Evolutionary conservation across 2,797 vertebrate genomes (phyloP), one percentile per base, ranked within the genome.

Genomic region (Catamblyrhynchus diadema): DNA sequence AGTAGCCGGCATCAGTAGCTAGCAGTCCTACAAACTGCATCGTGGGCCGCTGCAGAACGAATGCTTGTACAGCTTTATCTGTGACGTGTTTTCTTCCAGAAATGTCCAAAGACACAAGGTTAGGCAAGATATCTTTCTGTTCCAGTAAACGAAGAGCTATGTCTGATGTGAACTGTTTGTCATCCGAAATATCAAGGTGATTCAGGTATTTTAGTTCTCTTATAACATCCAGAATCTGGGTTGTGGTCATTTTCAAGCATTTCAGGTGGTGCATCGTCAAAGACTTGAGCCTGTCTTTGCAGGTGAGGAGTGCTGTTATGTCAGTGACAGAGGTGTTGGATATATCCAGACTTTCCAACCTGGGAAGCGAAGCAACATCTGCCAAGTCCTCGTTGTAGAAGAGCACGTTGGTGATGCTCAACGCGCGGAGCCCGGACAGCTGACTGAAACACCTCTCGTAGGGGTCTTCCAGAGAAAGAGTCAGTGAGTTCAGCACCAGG

Each of bases 271-370:
- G 99, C 97, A 99, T 98, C n/a, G 99, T 99, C 45, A 99, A 98
- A 22, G 99, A 99, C 89, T 99, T 99, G 90, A 99, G 98, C 17
- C 98, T 97, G 91, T 98, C 98, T 94, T 98, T 99, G 95, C 99
- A 98, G 86, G 98, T 98, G 91, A 99, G 98, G 77, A 99, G 98
- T 2, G 99, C 99, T 11, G 97, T 98, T 93, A 99, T 98, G 96
- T 99, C 99, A 78, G 99, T 99, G 70, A 99, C 98, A 0, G 99
- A 99, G 3, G 99, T 99, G 98, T 99, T 99, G n/a, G 99, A 99
- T 96, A 99, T 99, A 93, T 99, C 99, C 81, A 99, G 97, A 92
- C 99, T 99, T 97, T 99, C 99, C 92, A 99, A 96, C 14, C 99
- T 98, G 27, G 99, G 99, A 95, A 99, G 98, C 0, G 98, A 98